A percentile compares a stretch with the other conserved stretches of the same genome.
Evolutionary conservation across 2,888 invertebrate genomes (phyloP).

Genomic region (Drosophila demipolita): DNA sequence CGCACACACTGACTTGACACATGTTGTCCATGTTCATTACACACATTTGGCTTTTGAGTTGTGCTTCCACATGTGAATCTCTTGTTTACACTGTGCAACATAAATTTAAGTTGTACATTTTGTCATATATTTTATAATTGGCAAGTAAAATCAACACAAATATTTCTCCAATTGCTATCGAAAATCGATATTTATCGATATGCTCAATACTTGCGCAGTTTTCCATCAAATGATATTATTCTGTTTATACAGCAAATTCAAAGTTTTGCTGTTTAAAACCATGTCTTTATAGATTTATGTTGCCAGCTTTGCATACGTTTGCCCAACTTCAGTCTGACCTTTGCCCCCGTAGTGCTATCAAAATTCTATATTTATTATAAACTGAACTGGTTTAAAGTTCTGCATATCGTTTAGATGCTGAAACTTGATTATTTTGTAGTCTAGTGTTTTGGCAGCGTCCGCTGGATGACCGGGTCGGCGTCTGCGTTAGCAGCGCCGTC

Average conservation of each 20-base stretch:
- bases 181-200: not conserved
- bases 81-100: slow-evolving; percentile 56
- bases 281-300: not conserved
- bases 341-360: not conserved
- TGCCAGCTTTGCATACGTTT: not conserved
- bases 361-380: not conserved
- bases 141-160: not conserved
- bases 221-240: not conserved
- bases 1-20: slow-evolving; percentile 41
- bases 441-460: slow-evolving; percentile 55
- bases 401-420: not conserved
- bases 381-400: not conserved
- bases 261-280: not conserved
- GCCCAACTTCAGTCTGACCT: not conserved
- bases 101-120: not conserved
- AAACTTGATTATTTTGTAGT: slow-evolving; percentile 18
- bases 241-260: not conserved
- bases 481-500: slow-evolving; percentile 25
- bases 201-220: not conserved
- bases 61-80: slow-evolving; percentile 62
- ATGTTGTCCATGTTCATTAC: slow-evolving; percentile 76
- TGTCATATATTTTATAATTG: not conserved
- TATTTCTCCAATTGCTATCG: not conserved
- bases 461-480: slow-evolving; percentile 72
- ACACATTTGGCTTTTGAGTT: slow-evolving; percentile 64